Evolutionary conservation across 2,888 invertebrate genomes (phyloP), one percentile per base, ranked within the genome.

Genomic region (Mesochorus sp.): DNA sequence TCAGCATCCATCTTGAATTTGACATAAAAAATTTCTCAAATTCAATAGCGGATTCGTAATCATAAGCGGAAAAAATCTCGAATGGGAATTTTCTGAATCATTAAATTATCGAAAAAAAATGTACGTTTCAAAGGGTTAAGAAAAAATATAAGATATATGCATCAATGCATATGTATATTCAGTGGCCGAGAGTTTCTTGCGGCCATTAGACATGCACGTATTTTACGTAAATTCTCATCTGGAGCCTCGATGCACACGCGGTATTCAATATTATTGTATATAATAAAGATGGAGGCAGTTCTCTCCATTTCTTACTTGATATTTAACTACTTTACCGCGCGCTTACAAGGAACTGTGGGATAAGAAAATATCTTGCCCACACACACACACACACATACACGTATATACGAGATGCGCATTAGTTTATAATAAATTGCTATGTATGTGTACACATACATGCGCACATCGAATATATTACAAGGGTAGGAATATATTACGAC

Each of bases 191-290:
- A n/a, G n/a, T n/a, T n/a, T n/a, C n/a, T n/a, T n/a, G n/a, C n/a
- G n/a, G n/a, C n/a, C n/a, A n/a, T n/a, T n/a, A n/a, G n/a, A n/a
- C n/a, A 42, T 42, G 17, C 42, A 14, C 26, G 34, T 19, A 28
- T 42, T 37, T 42, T 44, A 19, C 14, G 34, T 49, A 14, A 21
- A 68, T 44, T 44, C 28, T 10, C 31, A 14, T 57, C 14, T 42
- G 19, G 6, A 42, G 6, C n/a, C 42, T 3, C 14, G 21, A 44
- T n/a, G 28, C 44, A 28, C 17, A n/a, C 31, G 24, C 24, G 21
- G 37, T 55, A 31, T 62, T 49, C 39, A 57, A n/a, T 59, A 61
- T 76, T 72, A 67, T 67, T 66, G 66, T n/a, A n/a, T n/a, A n/a
- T 47, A 53, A 61, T 71, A 59, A 72, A 37, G 59, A 71, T 44